Base-by-base conservation (phyloP, 1,140 invertebrate species). In the Aphelenchoides avenae region DNA sequence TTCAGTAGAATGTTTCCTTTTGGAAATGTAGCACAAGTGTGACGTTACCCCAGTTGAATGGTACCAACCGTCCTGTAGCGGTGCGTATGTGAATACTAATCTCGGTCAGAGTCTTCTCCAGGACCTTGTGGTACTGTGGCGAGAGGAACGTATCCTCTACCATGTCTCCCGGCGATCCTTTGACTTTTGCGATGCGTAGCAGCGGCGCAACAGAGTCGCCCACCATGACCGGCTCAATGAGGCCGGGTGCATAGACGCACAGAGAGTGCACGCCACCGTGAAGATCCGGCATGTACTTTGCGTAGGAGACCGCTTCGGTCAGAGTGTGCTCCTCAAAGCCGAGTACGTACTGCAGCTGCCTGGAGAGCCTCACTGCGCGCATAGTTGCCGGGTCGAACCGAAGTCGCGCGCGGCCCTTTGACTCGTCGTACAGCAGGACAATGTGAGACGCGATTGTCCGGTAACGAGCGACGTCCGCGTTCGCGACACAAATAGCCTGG, bases 211-310 rank as follows among this genome's bases (percentile, higher is more conserved):
- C 15, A n/a, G 47, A 61, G 27, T 54, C 58, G 27, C 52, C 52
- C 13, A 54, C 36, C 11, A 7, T 11, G 11, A 49, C 42, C 7
- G 47, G 52, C 34, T 54, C 52, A 11, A 54, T 49, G 6, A 54
- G 55, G 7, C 42, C 42, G 7, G 52, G 52, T 15, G 58, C 53
- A 29, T 54, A 54, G 9, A 54, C 42, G 26, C 42, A 62, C 20
- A 54, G 41, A 43, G 41, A 20, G 30, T 43, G 41, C 7, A 43
- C 15, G 7, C 41, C 41, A 7, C 41, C 41, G 7, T 7, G 7
- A 11, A 43, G 7, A 26, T 43, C 41, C 9, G 7, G 15, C 41
- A 26, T 15, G 30, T 43, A 43, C 41, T 43, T 43, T 18, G 41
- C 41, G 30, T 7, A 20, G 9, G 18, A 26, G 9, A 7, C 9